Conservation (phyloP, 2,797 vertebrate genomes). For the Pseudopleuronectes americanus region DNA sequence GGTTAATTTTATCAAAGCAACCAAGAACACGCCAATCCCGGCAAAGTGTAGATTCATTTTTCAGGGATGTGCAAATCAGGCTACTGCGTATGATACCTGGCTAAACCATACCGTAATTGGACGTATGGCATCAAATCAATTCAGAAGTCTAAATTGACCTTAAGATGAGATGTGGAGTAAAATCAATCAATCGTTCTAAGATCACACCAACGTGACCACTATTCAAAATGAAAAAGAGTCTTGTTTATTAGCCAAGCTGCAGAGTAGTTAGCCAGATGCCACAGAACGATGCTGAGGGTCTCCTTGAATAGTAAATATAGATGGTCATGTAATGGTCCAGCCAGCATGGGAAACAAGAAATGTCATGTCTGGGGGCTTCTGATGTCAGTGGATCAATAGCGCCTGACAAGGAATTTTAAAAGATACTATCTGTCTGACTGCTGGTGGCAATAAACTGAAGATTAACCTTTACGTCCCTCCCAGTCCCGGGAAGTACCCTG, state of each 20-base stretch:
- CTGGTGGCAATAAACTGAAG: conserved; percentile 84
- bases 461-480: conserved; percentile 83
- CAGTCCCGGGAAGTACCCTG: conserved; percentile 78
- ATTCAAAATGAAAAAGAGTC: conserved; percentile 30
- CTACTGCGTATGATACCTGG: too few species aligned
- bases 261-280: conserved; percentile 48
- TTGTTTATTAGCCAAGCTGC: conserved; percentile 31
- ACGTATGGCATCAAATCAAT: too few species aligned
- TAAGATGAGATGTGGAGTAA: not conserved
- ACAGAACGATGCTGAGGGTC: conserved; percentile 38
- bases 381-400: conserved; percentile 81
- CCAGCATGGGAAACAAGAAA: conserved; percentile 76
- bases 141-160: not conserved
- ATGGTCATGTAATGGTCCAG: conserved; percentile 67
- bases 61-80: too few species aligned
- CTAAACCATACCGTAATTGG: too few species aligned
- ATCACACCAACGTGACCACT: conserved; percentile 17
- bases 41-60: too few species aligned
- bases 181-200: conserved; percentile 22
- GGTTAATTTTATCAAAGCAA: too few species aligned
- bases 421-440: conserved; percentile 84
- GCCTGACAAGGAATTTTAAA: conserved; percentile 80
- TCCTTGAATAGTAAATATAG: conserved; percentile 54
- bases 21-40: too few species aligned
- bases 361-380: conserved; percentile 79